Evolutionary conservation across 2,888 invertebrate genomes (phyloP), one percentile per base, ranked within the genome.

Genomic region (Limulus polyphemus): DNA sequence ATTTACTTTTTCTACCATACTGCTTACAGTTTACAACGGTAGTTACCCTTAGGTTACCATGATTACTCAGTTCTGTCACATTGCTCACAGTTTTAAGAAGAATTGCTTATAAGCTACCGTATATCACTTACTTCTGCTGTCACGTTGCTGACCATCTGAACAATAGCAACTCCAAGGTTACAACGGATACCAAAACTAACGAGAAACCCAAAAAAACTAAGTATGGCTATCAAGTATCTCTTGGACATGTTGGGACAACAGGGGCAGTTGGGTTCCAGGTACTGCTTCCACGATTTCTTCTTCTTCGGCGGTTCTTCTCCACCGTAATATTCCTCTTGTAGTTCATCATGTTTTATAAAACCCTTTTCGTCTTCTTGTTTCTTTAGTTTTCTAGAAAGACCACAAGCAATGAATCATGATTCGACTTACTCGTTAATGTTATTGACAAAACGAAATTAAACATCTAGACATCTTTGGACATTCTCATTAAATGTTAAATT

Each of bases 161-260:
- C 83, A 77, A 95, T 93, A 56, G 98, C 97, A 78, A 98, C 93
- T 60, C 97, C 93, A 89, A 99, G 91, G 79, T 98, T 99, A 78
- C 95, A 97, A 62, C 99, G 84, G 86, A 99, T 99, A 16, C 99
- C 99, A 74, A 94, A 93, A 77, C 91, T 91, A 74, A 93, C 92
- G 77, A 93, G 84, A 78, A 93, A 93, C 61, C 93, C 82, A 11
- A 72, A 57, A 4, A 69, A 70, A 49, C 68, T 66, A 11, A 72
- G 62, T 12, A 72, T 47, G 16, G 72, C 71, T 3, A 72, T 70
- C 10, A 92, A 92, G 77, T 87, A 91, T 69, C 93, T 84, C 74
- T 91, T 90, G 69, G 83, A 83, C 71, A 93, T 79, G 67, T 74
- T 73, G 17, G 68, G 66, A 67, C 73, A 75, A 75, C 90, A 90